Conservation (phyloP, 2,888 invertebrate genomes). For the Mythimna albipuncta region DNA sequence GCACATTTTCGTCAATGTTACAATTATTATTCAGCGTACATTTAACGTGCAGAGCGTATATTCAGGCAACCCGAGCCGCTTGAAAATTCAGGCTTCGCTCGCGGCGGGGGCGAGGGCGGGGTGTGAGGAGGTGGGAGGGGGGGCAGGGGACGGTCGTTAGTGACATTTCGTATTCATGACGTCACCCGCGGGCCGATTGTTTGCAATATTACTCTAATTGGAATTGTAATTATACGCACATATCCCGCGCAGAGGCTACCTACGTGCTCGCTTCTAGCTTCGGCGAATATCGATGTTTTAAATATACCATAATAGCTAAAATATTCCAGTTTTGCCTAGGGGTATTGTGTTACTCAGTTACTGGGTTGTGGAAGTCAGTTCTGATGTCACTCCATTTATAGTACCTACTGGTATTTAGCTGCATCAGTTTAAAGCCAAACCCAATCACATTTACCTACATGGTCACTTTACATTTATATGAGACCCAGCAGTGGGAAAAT, state of each 20-base stretch:
- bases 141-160: constrained; percentile 84
- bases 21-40: constrained; percentile 69
- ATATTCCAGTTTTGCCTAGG: no score
- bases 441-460: no score
- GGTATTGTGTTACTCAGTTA: no score
- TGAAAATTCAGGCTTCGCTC: constrained; percentile 87
- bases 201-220: constrained; percentile 91
- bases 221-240: constrained; percentile 88
- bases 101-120: constrained; percentile 63
- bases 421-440: no score
- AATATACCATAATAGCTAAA: not conserved
- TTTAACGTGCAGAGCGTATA: constrained; percentile 66
- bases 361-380: no score
- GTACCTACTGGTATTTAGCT: no score
- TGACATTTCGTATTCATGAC: constrained; percentile 90
- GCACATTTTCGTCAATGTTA: constrained; percentile 67
- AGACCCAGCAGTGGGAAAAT: no score
- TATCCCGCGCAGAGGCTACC: constrained; percentile 76
- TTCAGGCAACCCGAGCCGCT: constrained; percentile 77
- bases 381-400: no score
- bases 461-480: no score
- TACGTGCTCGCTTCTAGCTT: constrained; percentile 75
- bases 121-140: constrained; percentile 45
- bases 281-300: constrained; percentile 40
- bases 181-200: constrained; percentile 89